These are phyloP conservation scores for Babylonia areolata DNA, from an alignment of 1,140 invertebrate genomes.

Conservation along the genomic window DNA sequence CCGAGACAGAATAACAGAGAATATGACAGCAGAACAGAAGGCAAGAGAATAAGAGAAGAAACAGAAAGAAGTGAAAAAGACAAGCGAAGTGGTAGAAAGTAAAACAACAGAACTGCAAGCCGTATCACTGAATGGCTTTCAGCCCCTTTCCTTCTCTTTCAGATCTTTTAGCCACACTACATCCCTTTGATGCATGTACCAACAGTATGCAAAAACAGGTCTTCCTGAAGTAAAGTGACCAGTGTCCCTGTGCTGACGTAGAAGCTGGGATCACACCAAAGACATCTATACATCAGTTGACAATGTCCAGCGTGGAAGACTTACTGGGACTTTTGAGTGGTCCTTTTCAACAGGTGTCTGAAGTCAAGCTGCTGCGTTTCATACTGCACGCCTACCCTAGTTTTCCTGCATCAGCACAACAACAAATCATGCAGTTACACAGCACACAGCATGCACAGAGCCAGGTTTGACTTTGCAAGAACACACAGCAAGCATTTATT, in stretches of 20 bases:
- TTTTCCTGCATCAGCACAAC: conserved; percentile 52
- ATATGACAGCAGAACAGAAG: background rate
- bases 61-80: background rate
- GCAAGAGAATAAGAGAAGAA: background rate
- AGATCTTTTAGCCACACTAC: too few relatives aligned
- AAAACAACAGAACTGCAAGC: background rate
- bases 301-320: conserved; percentile 9
- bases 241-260: too few relatives aligned
- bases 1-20: too few relatives aligned
- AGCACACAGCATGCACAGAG: background rate
- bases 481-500: background rate
- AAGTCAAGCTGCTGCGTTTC: conserved; percentile 61
- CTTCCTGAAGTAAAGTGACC: too few relatives aligned
- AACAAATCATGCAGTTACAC: conserved; percentile 14
- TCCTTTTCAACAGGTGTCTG: conserved; percentile 52
- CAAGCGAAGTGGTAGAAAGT: background rate
- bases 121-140: too few relatives aligned
- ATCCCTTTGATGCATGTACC: background rate
- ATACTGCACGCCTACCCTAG: conserved; percentile 60
- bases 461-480: background rate
- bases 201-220: background rate
- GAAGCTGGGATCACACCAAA: too few relatives aligned
- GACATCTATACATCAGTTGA: background rate
- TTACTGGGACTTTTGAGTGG: conserved; percentile 55
- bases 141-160: too few relatives aligned